Conservation (phyloP, 2,113 vertebrate species). For the Leucosticte australis region DNA sequence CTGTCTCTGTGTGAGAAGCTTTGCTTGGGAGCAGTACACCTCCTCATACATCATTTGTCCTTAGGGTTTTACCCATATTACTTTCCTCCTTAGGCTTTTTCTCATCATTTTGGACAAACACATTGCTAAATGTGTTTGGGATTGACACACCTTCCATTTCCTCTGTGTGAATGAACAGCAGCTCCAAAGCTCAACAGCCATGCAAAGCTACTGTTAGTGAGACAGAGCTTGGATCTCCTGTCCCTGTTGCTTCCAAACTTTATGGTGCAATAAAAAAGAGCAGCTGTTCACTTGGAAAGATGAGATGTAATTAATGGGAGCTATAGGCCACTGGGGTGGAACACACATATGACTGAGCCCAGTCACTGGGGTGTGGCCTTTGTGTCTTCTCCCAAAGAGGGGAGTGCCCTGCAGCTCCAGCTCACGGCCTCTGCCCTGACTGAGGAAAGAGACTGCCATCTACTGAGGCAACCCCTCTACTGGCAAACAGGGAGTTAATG, state of each 20-base stretch:
- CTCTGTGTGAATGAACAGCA: background rate
- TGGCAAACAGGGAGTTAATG: background rate
- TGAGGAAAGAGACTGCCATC: slow-evolving; percentile 51
- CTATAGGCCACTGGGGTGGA: background rate
- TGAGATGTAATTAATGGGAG: background rate
- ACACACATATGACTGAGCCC: background rate
- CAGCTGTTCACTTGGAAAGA: background rate
- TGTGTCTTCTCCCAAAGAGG: background rate
- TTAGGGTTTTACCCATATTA: background rate
- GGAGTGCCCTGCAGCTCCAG: fast-evolving
- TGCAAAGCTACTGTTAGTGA: background rate
- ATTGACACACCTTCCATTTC: background rate
- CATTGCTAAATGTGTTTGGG: background rate
- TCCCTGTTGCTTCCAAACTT: background rate
- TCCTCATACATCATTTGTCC: background rate
- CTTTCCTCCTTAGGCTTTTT: background rate
- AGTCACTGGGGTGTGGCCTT: background rate
- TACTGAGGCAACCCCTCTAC: slow-evolving; percentile 16
- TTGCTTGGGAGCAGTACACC: background rate
- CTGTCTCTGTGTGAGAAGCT: background rate
- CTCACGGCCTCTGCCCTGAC: background rate
- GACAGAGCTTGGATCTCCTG: background rate
- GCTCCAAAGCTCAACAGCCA: background rate
- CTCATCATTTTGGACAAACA: background rate
- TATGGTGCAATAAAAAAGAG: background rate